phyloP scores from a whole-genome alignment of 2,797 vertebrate species.

The Platalea minor region DNA sequence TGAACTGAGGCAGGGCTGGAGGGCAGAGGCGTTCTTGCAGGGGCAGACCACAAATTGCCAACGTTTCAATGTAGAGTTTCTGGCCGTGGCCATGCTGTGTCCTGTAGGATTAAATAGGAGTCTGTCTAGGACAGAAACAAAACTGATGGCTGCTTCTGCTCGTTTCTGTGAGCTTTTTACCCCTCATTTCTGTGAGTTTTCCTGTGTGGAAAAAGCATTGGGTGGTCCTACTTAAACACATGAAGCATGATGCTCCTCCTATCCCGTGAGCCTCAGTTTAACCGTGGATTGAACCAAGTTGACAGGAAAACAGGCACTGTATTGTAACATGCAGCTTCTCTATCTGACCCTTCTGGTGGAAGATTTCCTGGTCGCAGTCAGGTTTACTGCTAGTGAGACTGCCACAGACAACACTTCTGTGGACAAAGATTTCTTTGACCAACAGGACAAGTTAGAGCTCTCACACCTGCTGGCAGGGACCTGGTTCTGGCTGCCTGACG shows the following conservation, averaged over 20 bases:
- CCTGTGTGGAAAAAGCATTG: neutral
- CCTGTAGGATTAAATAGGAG: neutral
- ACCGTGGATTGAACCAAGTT: neutral
- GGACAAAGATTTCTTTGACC: neutral
- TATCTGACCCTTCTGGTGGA: accelerated
- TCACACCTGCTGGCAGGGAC: neutral
- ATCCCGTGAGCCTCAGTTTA: neutral
- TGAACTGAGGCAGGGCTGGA: neutral
- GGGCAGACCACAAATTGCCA: neutral
- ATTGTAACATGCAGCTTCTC: neutral
- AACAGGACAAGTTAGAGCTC: neutral
- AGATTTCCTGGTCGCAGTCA: neutral
- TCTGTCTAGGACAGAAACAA: neutral
- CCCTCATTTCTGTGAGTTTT: neutral
- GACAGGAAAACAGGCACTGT: neutral
- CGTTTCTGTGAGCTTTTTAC: accelerated
- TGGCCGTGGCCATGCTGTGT: neutral
- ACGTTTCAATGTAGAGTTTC: accelerated
- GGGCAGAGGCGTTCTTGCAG: neutral
- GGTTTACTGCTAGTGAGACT: neutral
- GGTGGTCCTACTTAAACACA: neutral
- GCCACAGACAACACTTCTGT: accelerated
- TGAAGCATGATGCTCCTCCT: neutral
- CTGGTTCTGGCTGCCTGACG: neutral
- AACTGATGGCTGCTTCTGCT: neutral